These are phyloP conservation scores for Acyrthosiphon pisum DNA, from an alignment of 1,140 invertebrate genomes.

Conservation along the genomic window DNA sequence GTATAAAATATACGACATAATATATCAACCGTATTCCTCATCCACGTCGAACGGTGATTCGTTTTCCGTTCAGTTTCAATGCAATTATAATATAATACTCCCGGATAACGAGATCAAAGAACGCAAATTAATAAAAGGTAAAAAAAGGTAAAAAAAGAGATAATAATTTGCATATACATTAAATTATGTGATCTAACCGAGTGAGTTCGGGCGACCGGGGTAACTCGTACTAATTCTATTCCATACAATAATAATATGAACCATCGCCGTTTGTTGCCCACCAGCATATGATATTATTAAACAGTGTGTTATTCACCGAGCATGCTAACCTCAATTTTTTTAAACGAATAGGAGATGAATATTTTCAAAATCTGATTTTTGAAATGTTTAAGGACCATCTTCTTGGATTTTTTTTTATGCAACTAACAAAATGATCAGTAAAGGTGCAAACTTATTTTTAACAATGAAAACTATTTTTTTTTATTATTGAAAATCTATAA, in stretches of 20 bases:
- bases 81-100: not conserved
- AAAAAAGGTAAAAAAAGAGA: not conserved
- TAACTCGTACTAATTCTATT: not conserved
- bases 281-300: not conserved
- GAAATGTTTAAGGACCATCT: no score
- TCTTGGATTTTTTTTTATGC: no score
- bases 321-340: no score
- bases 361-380: no score
- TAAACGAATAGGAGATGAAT: no score
- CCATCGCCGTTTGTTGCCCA: not conserved
- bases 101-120: not conserved
- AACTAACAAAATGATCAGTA: no score
- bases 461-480: no score
- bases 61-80: not conserved
- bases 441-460: no score
- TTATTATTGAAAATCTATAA: no score
- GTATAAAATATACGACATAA: not conserved
- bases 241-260: not conserved
- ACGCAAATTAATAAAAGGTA: not conserved
- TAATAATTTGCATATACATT: not conserved
- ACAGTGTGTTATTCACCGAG: not conserved
- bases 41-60: not conserved
- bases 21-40: not conserved
- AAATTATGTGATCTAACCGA: not conserved
- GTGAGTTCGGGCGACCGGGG: not conserved